A percentile compares a stretch with the other conserved stretches of the same genome.
These are phyloP conservation scores for Nebria brevicollis DNA, from an alignment of 2,888 invertebrate genomes.

Conservation along the genomic window DNA sequence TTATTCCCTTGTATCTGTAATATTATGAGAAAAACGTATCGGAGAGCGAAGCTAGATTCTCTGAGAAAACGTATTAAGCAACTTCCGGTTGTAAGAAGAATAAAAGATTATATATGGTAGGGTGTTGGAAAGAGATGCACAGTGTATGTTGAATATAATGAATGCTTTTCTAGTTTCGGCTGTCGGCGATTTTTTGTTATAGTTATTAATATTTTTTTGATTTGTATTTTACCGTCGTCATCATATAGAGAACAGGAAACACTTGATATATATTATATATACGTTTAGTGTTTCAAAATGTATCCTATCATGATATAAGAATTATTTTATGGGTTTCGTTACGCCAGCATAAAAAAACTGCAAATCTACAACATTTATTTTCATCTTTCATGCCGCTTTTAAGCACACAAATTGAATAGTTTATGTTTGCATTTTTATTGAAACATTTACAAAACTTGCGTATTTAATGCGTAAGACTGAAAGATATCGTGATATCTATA, in stretches of 20 bases:
- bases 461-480: neutral
- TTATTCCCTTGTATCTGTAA: no score
- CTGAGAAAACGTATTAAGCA: constrained; percentile 36
- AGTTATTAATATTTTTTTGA: neutral
- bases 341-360: no score
- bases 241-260: no score
- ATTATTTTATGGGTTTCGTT: no score
- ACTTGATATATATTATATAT: no score
- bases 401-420: neutral
- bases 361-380: no score
- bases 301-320: no score
- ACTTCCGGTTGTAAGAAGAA: constrained; percentile 28
- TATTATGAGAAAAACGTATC: no score
- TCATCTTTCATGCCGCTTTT: no score
- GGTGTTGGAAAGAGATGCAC: neutral
- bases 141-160: neutral
- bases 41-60: neutral
- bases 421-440: neutral
- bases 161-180: constrained; percentile 9
- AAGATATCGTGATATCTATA: neutral
- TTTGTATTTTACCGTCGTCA: neutral
- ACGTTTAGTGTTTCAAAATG: no score
- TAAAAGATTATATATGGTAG: no score
- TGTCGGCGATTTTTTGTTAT: neutral
- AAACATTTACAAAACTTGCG: neutral